Conservation (phyloP, 2,888 invertebrate genomes). For the Schrankia costaestrigalis region DNA sequence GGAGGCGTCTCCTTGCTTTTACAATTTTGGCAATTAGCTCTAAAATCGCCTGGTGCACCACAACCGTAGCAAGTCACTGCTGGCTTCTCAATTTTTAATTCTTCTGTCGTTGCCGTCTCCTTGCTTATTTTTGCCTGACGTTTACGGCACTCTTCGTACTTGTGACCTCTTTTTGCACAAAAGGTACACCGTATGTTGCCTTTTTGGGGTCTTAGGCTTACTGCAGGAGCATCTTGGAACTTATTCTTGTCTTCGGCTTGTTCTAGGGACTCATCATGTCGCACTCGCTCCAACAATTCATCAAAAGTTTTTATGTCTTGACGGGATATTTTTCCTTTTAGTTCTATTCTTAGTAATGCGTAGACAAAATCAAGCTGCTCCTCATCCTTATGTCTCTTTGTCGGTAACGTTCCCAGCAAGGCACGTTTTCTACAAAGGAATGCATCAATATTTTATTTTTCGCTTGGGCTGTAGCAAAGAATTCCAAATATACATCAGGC, state of each 20-base stretch:
- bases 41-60: background rate
- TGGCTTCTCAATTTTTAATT: no score
- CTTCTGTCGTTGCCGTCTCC: no score
- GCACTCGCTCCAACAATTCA: background rate
- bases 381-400: background rate
- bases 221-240: no score
- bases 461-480: background rate
- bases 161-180: no score
- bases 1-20: background rate
- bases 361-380: background rate
- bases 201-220: no score
- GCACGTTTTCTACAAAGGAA: background rate
- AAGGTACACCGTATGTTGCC: no score
- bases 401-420: background rate
- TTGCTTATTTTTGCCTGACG: no score
- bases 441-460: background rate
- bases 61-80: background rate
- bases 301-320: background rate
- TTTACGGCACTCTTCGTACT: no score
- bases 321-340: background rate
- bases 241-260: no score
- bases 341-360: background rate
- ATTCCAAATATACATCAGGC: background rate
- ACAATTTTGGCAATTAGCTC: background rate
- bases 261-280: background rate